Evolutionary conservation across 2,888 invertebrate species (phyloP).

Genomic region (Spodoptera littoralis): DNA sequence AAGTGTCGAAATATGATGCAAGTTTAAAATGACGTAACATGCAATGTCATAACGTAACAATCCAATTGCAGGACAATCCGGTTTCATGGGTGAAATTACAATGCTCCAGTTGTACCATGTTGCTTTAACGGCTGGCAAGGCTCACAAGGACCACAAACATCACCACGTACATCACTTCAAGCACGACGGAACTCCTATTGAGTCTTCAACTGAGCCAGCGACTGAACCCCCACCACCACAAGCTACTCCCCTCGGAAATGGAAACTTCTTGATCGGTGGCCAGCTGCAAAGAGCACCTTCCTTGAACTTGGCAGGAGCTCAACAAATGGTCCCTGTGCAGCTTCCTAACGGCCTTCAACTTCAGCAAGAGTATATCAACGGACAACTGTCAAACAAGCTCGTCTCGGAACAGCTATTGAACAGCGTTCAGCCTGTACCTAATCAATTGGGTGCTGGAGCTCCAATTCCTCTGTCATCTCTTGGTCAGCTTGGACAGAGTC

Average conservation of each 20-base stretch:
- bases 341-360: slow-evolving; percentile 84
- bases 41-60: slow-evolving; percentile 28
- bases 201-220: slow-evolving; percentile 89
- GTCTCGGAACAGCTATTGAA: slow-evolving; percentile 89
- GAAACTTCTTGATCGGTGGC: slow-evolving; percentile 90
- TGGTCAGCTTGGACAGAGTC: slow-evolving; percentile 45
- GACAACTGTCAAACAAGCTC: slow-evolving; percentile 89
- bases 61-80: slow-evolving; percentile 87
- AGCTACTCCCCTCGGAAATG: slow-evolving; percentile 82
- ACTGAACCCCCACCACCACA: slow-evolving; percentile 86
- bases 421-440: slow-evolving; percentile 67
- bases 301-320: slow-evolving; percentile 84
- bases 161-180: slow-evolving; percentile 95
- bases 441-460: slow-evolving; percentile 56
- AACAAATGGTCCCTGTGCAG: slow-evolving; percentile 83
- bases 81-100: slow-evolving; percentile 93
- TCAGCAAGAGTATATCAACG: slow-evolving; percentile 90
- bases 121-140: slow-evolving; percentile 95
- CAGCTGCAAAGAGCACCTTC: slow-evolving; percentile 90
- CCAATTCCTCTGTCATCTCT: slow-evolving; percentile 54
- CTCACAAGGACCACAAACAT: slow-evolving; percentile 95
- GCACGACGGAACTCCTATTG: slow-evolving; percentile 91
- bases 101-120: slow-evolving; percentile 94
- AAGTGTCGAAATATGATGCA: slow-evolving; percentile 53
- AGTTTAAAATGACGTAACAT: slow-evolving; percentile 10